Percentiles rank a stretch among this genome's conserved stretches.
phyloP scores from a whole-genome alignment of 2,888 invertebrate genomes.

The Clostera curtula region DNA sequence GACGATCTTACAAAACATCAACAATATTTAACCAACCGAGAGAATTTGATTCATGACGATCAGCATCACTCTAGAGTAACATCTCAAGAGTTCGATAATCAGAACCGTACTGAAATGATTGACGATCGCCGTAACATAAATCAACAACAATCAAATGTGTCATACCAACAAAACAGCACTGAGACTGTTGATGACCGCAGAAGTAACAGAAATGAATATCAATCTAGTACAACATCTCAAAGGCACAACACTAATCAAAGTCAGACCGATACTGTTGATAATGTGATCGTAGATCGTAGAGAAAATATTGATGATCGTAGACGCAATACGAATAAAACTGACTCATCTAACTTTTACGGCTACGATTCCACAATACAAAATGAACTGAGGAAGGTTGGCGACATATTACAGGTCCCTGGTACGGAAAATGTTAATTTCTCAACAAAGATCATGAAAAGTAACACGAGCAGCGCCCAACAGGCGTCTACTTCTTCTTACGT shows the following conservation, averaged over 20 bases:
- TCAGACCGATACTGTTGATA: slow-evolving; percentile 25
- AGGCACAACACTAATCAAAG: slow-evolving; percentile 13
- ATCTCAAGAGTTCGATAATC: slow-evolving; percentile 13
- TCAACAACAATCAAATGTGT: no score
- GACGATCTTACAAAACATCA: slow-evolving; percentile 49
- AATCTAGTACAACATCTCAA: slow-evolving; percentile 7
- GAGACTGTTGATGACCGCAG: no score
- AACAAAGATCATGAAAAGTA: slow-evolving; percentile 70
- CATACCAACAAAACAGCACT: no score
- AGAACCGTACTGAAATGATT: no score
- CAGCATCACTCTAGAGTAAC: slow-evolving; percentile 17
- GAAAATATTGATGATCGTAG: slow-evolving; percentile 36
- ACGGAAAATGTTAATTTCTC: slow-evolving; percentile 57
- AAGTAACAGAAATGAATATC: slow-evolving; percentile 4
- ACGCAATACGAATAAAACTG: slow-evolving; percentile 49
- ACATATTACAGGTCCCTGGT: slow-evolving; percentile 54
- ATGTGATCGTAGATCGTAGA: slow-evolving; percentile 23
- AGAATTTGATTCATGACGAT: slow-evolving; percentile 31
- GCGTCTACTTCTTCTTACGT: slow-evolving; percentile 78
- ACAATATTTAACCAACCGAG: slow-evolving; percentile 43
- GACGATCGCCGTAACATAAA: no score
- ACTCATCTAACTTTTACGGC: slow-evolving; percentile 64
- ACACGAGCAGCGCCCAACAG: slow-evolving; percentile 74
- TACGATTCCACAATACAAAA: slow-evolving; percentile 62
- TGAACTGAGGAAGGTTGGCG: slow-evolving; percentile 59